Evolutionary conservation across 1,140 invertebrate genomes (phyloP), one percentile per base, ranked within the genome.

Genomic region (Prorops nasuta): DNA sequence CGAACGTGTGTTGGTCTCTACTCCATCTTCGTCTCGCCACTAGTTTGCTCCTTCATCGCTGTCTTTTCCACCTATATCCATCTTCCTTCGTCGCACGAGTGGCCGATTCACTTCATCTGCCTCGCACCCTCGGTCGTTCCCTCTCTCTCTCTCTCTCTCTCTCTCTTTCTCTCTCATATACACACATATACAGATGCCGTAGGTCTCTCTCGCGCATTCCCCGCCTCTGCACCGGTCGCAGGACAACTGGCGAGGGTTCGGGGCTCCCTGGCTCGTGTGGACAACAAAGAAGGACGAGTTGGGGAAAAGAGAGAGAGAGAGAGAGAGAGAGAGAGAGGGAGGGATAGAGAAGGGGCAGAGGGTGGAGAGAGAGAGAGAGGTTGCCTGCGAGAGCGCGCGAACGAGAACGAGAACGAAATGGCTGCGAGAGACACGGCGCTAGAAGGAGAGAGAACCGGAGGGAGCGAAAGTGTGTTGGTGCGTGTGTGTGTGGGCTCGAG

Each of bases 251-350:
- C 52, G 40, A 36, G 65, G 49, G 55, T 57, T 58, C 48, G 59
- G 44, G 55, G 56, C 54, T 59, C 42, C 63, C 60, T 73, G 71
- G 70, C 65, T 74, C 76, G 72, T 77, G 73, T 76, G n/a, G n/a
- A n/a, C n/a, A n/a, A n/a, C n/a, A 55, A 12, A 43, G 12, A 35
- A 34, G 35, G 2, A 19, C 8, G 43, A 21, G 37, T 7, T 24
- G 14, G n/a, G 31, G 41, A 44, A 28, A 6, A 28, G 31, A 44
- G 41, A 17, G 31, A 37, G 55, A 45, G 49, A 41, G 52, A 35
- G 28, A 17, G 52, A 20, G 44, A 16, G 28, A 50, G 22, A 28
- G 38, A 39, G 36, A 44, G 43, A 51, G 42, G 51, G 32, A 42
- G 49, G 32, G 53, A 24, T 46, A 52, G 55, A 44, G 49, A 46